phyloP scores from a whole-genome alignment of 2,888 invertebrate genomes.

The Melieria omissa region DNA sequence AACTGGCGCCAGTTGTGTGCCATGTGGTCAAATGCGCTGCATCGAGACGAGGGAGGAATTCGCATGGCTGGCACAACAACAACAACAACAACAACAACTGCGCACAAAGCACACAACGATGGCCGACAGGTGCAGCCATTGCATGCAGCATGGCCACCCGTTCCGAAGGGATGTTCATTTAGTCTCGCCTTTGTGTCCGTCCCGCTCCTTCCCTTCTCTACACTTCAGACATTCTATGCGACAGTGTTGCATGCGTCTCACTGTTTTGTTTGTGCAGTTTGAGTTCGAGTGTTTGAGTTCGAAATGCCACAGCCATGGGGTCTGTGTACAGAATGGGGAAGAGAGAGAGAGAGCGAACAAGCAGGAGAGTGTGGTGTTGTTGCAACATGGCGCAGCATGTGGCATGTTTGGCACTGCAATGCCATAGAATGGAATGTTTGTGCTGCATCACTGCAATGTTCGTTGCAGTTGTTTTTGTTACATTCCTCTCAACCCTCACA shows the following conservation, averaged over 20 bases:
- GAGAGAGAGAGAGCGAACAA: neutral
- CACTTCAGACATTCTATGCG: no score
- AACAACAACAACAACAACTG: neutral
- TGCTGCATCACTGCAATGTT: no score
- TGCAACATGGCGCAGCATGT: no score
- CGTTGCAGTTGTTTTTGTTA: no score
- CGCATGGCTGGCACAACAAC: neutral
- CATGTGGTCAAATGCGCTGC: conserved; percentile 36
- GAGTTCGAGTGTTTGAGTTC: conserved; percentile 31
- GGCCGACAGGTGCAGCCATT: conserved; percentile 47
- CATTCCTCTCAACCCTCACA: no score
- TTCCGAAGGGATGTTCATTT: conserved; percentile 28
- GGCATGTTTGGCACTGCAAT: neutral
- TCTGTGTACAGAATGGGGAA: no score
- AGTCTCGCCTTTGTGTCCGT: no score
- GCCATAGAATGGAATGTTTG: conserved; percentile 6
- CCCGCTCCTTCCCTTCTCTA: no score
- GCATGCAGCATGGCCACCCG: neutral
- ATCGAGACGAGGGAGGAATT: neutral
- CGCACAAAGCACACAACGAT: conserved; percentile 34
- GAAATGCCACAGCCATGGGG: neutral
- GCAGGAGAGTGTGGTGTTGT: no score
- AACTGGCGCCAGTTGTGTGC: neutral
- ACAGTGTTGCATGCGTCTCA: conserved; percentile 11
- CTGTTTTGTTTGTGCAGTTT: neutral